phyloP scores from a whole-genome alignment of 2,888 invertebrate species.

The Hartigia nigra region DNA sequence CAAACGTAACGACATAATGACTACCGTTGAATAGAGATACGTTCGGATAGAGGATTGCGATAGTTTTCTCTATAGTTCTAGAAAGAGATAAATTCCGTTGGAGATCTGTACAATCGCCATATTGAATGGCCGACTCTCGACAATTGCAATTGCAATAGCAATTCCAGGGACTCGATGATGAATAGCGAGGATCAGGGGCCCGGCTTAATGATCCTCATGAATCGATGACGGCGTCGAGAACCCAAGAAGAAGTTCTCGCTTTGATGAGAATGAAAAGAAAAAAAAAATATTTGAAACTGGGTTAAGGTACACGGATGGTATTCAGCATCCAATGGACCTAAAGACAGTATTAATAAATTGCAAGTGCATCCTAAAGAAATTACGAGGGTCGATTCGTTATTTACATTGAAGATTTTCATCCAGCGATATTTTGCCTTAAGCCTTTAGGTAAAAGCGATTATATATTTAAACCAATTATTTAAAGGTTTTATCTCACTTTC shows the following conservation, averaged over 20 bases:
- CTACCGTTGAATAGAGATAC: not conserved
- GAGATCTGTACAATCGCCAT: accelerated
- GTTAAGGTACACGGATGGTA: not conserved
- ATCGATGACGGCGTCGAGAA: not conserved
- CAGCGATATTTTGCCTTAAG: not conserved
- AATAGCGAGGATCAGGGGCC: not conserved
- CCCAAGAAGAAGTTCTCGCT: not conserved
- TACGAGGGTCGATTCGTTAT: not conserved
- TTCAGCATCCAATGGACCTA: not conserved
- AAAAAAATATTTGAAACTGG: not conserved
- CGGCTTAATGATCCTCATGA: not conserved
- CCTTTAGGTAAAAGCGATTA: too few relatives aligned
- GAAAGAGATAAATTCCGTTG: not conserved
- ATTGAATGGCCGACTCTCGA: not conserved
- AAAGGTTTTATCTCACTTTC: not conserved
- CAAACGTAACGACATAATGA: not conserved
- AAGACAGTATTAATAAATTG: not conserved
- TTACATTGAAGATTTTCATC: not conserved
- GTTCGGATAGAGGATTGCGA: not conserved
- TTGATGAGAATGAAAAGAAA: not conserved
- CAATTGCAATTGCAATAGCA: not conserved
- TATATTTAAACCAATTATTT: not conserved
- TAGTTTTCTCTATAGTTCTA: not conserved
- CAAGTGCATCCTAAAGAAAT: not conserved
- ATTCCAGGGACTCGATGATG: not conserved